Evolutionary conservation across 2,888 invertebrate genomes (phyloP), one percentile per base, ranked within the genome.

Genomic region (Hypsopygia costalis): DNA sequence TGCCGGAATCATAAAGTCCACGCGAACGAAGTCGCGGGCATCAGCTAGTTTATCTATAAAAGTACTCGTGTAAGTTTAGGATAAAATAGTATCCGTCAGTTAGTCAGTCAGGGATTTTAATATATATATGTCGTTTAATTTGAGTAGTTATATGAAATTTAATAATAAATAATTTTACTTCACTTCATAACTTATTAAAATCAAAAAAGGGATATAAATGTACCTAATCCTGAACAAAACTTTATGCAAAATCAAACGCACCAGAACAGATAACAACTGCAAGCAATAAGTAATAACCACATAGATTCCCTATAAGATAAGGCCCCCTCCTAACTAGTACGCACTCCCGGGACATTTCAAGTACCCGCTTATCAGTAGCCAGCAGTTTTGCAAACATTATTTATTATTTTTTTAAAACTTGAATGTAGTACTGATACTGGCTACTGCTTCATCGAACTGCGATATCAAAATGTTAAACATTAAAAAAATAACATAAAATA

Each of bases 311-410:
- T 41, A 36, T 41, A 34, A 57, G 77, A 76, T 76, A 73, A 60
- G 61, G 44, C 43, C 53, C 51, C 67, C 69, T 69, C 67, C 64
- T 58, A 58, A 61, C 60, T 51, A 52, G 52, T 27, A 57, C 55
- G 58, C 59, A 59, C 52, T 49, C 39, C 11, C 34, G 52, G 50
- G 55, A 53, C 68, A 71, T 74, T 77, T 74, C n/a, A n/a, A n/a
- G 72, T 75, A 66, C 57, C 48, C 44, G 33, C 37, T 72, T 81
- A 81, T 81, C 81, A 68, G 49, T 45, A 46, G 61, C 69, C 71
- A 69, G 74, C 77, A 77, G 66, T 70, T 66, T 60, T 57, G 33
- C 33, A 33, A 39, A 39, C 36, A 37, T 37, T 37, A 31, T 37
- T 30, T 29, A 36, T 29, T 29, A 8, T 3, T n/a, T n/a, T n/a